Conservation (phyloP, 2,113 vertebrate genomes). For the Gnathonemus echidnorhynchus region DNA sequence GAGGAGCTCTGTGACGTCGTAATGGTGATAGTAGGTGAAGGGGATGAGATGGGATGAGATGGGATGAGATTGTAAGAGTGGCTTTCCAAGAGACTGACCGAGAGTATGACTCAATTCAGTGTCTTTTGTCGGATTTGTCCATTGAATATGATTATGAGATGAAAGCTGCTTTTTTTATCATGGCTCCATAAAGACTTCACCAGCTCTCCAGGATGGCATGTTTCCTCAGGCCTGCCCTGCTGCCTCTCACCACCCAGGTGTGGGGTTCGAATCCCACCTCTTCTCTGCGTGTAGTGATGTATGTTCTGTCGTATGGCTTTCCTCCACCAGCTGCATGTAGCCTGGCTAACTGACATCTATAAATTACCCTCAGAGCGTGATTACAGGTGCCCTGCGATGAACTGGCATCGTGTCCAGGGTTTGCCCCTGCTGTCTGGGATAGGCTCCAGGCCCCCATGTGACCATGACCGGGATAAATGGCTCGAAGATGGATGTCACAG, state of each 20-base stretch:
- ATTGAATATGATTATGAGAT: not conserved
- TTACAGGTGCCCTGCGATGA: not conserved
- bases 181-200: not conserved
- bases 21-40: not conserved
- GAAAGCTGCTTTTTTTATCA: not conserved
- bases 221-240: not conserved
- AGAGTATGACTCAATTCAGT: not conserved
- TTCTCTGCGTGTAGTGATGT: not conserved
- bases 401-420: not conserved
- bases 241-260: not conserved
- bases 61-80: not conserved
- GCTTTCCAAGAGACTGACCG: not conserved
- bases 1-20: not conserved
- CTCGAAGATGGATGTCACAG: not conserved
- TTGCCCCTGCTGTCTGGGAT: not conserved
- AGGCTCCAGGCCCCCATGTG: not conserved
- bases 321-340: not conserved
- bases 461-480: not conserved
- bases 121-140: not conserved
- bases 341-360: not conserved
- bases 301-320: not conserved
- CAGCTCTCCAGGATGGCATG: not conserved
- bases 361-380: not conserved
- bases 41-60: not conserved
- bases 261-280: not conserved